Conservation (phyloP, 2,797 vertebrate genomes). For the Phrynocephalus guinanensis region DNA sequence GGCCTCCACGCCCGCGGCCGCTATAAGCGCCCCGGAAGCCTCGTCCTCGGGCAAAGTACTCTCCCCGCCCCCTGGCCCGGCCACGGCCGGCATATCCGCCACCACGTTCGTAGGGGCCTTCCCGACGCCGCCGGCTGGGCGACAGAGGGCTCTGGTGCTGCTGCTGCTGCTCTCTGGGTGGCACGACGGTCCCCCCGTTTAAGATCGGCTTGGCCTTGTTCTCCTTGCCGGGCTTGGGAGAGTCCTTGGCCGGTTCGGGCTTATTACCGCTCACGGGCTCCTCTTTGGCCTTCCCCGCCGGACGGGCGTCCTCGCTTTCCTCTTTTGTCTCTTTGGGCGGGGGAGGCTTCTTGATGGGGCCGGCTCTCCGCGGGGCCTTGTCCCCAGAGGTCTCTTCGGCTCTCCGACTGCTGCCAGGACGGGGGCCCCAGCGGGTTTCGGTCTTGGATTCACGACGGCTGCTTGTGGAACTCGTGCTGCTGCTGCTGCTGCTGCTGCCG, state of each 20-base stretch:
- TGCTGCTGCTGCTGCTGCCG: constrained; percentile 44
- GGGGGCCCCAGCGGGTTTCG: constrained; percentile 93
- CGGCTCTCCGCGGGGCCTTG: constrained; percentile 81
- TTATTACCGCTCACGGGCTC: constrained; percentile 44
- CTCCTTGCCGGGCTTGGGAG: constrained; percentile 65
- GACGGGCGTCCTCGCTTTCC: constrained; percentile 61
- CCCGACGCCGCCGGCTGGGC: constrained; percentile 71
- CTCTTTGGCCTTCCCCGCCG: constrained; percentile 70
- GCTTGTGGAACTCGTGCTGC: constrained; percentile 50
- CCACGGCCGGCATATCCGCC: constrained; percentile 67
- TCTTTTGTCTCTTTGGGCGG: constrained; percentile 77
- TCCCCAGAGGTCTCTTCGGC: constrained; percentile 76
- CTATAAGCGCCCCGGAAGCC: constrained; percentile 89
- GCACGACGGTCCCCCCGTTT: constrained; percentile 10
- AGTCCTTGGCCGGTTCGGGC: constrained; percentile 63
- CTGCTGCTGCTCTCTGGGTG: constrained; percentile 52
- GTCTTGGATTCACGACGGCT: constrained; percentile 87
- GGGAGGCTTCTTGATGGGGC: constrained; percentile 89
- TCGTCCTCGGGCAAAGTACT: constrained; percentile 90
- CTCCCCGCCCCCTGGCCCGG: constrained; percentile 86
- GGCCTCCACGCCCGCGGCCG: constrained; percentile 77
- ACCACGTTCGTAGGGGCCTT: constrained; percentile 82
- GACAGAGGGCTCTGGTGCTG: constrained; percentile 56
- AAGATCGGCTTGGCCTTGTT: constrained; percentile 59
- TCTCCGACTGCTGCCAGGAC: constrained; percentile 84